A percentile compares a stretch with the other conserved stretches of the same genome.
Conservation (phyloP, 2,113 vertebrate genomes). For the Hepsetus odoe region DNA sequence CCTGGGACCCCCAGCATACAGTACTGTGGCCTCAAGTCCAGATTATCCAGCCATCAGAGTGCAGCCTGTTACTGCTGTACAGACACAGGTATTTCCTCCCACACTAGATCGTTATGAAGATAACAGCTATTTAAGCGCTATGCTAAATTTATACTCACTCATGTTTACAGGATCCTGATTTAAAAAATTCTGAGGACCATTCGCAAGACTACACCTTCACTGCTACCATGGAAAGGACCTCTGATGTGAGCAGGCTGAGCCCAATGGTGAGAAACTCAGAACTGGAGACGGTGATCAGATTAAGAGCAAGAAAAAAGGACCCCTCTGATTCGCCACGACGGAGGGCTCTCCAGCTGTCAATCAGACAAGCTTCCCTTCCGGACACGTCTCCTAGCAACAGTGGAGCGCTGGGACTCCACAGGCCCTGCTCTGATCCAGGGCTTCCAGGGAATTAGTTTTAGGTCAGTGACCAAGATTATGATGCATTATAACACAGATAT, state of each 20-base stretch:
- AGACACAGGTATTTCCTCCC: conserved; percentile 61
- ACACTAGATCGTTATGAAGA: no score
- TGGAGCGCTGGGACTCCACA: conserved; percentile 83
- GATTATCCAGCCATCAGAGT: conserved; percentile 77
- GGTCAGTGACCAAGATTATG: conserved; percentile 74
- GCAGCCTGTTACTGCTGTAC: conserved; percentile 77
- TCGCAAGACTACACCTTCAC: conserved; percentile 87
- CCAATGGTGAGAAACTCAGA: conserved; percentile 67
- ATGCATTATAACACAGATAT: conserved; percentile 4
- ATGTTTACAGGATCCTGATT: conserved; percentile 81
- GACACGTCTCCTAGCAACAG: conserved; percentile 81
- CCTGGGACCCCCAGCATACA: conserved; percentile 89
- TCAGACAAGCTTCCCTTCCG: conserved; percentile 87
- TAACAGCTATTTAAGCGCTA: no score
- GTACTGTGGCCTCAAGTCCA: conserved; percentile 82
- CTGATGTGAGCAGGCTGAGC: conserved; percentile 78
- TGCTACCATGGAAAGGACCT: conserved; percentile 78
- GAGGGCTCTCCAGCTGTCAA: conserved; percentile 76
- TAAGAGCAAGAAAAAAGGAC: conserved; percentile 61
- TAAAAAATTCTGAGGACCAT: conserved; percentile 79
- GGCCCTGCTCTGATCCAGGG: conserved; percentile 94
- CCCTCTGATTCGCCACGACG: conserved; percentile 66
- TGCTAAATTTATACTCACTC: conserved; percentile 4
- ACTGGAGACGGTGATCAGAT: conserved; percentile 48
- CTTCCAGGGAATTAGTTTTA: conserved; percentile 85